phyloP scores from a whole-genome alignment of 2,888 invertebrate genomes.

The Eristalis intricaria region DNA sequence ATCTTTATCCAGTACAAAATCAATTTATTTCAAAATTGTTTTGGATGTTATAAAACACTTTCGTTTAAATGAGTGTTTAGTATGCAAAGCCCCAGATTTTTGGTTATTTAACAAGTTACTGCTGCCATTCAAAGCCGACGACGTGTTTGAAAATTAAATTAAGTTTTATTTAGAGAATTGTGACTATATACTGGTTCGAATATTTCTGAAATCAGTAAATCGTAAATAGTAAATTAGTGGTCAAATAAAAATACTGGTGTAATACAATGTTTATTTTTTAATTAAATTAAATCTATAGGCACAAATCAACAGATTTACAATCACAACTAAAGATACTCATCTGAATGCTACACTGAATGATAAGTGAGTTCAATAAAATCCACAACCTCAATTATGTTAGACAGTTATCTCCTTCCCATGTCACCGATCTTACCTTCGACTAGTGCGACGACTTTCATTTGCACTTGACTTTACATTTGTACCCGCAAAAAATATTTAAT shows the following conservation, averaged over 20 bases:
- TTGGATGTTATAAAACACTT: no score
- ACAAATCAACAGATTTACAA: not conserved
- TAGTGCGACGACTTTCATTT: not conserved
- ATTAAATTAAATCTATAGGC: not conserved
- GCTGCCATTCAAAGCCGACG: not conserved
- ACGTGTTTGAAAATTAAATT: not conserved
- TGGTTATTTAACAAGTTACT: not conserved
- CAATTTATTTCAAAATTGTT: no score
- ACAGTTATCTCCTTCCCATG: not conserved
- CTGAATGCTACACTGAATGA: not conserved
- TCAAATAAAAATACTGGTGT: no score
- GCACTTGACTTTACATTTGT: not conserved
- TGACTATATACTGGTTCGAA: not conserved
- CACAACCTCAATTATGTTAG: not conserved
- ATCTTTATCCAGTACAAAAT: not conserved
- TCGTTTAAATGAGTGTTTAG: not conserved
- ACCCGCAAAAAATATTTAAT: not conserved
- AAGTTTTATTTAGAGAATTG: not conserved
- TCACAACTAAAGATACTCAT: not conserved
- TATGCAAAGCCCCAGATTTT: not conserved
- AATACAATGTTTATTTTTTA: no score
- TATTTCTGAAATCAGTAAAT: not conserved
- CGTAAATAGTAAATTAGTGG: no score
- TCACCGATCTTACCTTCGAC: not conserved
- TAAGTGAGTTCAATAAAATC: not conserved